phyloP scores from a whole-genome alignment of 2,113 vertebrate genomes.

The Serranochromis macrocephalus region DNA sequence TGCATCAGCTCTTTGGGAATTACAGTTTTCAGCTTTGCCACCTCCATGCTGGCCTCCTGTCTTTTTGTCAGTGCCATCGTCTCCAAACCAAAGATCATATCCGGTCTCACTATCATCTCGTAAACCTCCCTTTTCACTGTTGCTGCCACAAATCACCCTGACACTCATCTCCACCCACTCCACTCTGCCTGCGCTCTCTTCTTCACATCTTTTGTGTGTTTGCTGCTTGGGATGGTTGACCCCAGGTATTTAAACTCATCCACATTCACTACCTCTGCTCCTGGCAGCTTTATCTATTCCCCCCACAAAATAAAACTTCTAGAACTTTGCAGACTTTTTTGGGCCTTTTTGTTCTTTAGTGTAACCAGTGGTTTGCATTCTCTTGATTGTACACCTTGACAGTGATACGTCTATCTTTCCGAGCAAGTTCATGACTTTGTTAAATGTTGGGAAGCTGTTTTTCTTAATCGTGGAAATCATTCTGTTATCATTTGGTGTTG shows the following conservation, averaged over 20 bases:
- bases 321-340: not conserved
- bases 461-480: not conserved
- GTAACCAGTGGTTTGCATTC: not conserved
- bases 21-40: not conserved
- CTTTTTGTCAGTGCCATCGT: not conserved
- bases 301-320: not conserved
- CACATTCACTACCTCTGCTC: not conserved
- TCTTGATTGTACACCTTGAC: not conserved
- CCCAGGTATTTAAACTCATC: not conserved
- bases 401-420: not conserved
- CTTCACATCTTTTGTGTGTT: not conserved
- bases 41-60: not conserved
- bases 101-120: not conserved
- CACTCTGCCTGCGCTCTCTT: not conserved
- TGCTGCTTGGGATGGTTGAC: not conserved
- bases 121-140: not conserved
- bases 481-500: not conserved
- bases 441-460: not conserved
- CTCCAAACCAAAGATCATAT: not conserved
- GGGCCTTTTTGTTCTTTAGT: not conserved
- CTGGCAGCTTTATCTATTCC: not conserved
- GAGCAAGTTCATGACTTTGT: accelerated
- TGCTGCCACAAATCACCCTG: not conserved
- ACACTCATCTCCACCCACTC: not conserved
- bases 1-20: not conserved